Conservation (phyloP, 2,797 vertebrate species). For the Argya squamiceps region DNA sequence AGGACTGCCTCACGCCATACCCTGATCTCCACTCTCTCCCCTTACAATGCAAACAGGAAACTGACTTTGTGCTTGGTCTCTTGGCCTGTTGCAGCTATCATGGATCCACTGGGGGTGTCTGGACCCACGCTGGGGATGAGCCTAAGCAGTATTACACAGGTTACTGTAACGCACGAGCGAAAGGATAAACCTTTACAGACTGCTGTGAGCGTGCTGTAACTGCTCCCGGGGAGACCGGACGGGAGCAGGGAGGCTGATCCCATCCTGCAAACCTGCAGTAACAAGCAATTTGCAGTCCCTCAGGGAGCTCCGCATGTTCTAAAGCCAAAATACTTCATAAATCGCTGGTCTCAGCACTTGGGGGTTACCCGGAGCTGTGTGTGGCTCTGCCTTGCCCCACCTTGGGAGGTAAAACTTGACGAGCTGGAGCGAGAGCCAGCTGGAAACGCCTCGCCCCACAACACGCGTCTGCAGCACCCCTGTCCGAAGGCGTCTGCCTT, state of each 20-base stretch:
- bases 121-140: not conserved
- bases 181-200: not conserved
- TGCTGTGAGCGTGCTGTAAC: accelerated
- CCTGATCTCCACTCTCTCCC: not conserved
- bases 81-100: not conserved
- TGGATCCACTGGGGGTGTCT: not conserved
- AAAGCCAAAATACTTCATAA: not conserved
- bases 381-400: not conserved
- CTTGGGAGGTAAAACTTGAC: not conserved
- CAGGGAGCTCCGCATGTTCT: accelerated
- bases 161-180: not conserved
- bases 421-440: not conserved
- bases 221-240: not conserved
- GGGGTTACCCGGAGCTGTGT: not conserved
- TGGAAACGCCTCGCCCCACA: not conserved
- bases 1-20: not conserved
- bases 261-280: not conserved
- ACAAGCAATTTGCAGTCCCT: not conserved
- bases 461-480: accelerated
- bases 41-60: not conserved
- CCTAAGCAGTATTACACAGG: not conserved
- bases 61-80: not conserved
- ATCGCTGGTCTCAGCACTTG: not conserved
- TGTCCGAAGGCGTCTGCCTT: accelerated
- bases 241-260: not conserved